phyloP scores from a whole-genome alignment of 2,113 vertebrate species.

The Cariama cristata region DNA sequence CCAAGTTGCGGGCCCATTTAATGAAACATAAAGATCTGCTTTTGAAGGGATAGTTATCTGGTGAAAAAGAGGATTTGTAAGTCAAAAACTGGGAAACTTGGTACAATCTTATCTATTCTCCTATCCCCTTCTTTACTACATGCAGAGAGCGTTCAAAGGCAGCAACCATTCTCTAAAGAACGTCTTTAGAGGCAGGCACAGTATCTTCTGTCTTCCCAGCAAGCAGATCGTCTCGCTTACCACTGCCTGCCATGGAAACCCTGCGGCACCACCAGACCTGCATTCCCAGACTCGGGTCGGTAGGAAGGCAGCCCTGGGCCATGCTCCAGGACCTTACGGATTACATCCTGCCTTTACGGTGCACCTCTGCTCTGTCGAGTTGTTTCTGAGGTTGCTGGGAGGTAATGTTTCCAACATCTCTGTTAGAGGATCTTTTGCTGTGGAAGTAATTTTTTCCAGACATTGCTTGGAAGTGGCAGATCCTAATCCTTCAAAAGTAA shows the following conservation, averaged over 20 bases:
- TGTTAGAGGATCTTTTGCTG: background rate
- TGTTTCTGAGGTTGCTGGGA: background rate
- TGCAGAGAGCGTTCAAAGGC: background rate
- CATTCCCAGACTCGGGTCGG: background rate
- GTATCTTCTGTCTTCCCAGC: background rate
- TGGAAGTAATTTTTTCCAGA: background rate
- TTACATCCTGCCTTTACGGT: background rate
- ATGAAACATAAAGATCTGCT: background rate
- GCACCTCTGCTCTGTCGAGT: background rate
- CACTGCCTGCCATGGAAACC: background rate
- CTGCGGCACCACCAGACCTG: background rate
- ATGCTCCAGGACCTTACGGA: accelerated
- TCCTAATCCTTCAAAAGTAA: background rate
- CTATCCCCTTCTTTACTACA: background rate
- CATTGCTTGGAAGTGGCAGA: background rate
- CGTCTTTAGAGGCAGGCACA: background rate
- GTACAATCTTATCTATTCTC: background rate
- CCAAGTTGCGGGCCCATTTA: background rate
- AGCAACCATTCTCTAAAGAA: background rate
- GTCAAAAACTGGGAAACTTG: background rate
- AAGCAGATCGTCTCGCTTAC: background rate
- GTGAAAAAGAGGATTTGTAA: background rate
- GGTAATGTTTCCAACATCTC: background rate
- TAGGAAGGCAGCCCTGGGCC: background rate
- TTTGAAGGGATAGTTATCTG: background rate